A percentile compares a stretch with the other conserved stretches of the same genome.
Conservation (phyloP, 2,888 invertebrate species). For the Gerris lacustris region DNA sequence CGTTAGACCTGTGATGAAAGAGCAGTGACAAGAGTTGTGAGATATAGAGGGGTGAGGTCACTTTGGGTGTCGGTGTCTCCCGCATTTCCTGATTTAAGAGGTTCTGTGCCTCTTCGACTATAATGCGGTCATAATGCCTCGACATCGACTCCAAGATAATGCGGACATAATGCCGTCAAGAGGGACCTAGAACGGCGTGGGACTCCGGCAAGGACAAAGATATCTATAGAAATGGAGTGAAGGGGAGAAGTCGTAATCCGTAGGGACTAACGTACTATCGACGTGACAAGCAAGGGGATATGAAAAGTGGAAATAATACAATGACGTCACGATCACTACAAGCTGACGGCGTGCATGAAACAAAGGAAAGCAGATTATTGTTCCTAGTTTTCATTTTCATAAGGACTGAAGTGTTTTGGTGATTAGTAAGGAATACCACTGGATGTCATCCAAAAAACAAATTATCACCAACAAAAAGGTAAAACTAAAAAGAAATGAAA, state of each 20-base stretch:
- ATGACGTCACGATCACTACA: not conserved
- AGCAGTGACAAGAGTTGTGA: too few species aligned
- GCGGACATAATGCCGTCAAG: not conserved
- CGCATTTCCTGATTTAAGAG: constrained; percentile 1
- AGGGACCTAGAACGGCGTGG: not conserved
- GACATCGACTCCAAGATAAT: not conserved
- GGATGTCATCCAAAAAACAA: too few species aligned
- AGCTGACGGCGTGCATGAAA: not conserved
- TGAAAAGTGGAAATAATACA: not conserved
- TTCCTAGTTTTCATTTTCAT: not conserved
- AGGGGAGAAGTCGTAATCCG: too few species aligned
- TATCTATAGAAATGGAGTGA: too few species aligned
- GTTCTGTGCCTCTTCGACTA: not conserved
- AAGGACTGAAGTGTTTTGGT: not conserved
- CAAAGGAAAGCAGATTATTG: not conserved
- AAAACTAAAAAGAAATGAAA: too few species aligned
- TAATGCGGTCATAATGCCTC: not conserved
- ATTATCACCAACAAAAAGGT: too few species aligned
- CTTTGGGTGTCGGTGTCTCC: not conserved
- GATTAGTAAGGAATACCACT: not conserved
- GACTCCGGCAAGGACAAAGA: too few species aligned
- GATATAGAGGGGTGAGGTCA: too few species aligned
- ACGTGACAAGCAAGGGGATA: not conserved
- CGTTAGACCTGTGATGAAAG: too few species aligned
- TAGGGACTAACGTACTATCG: too few species aligned